Conservation (phyloP, 2,797 vertebrate genomes). For the Sebastes aleutianus region DNA sequence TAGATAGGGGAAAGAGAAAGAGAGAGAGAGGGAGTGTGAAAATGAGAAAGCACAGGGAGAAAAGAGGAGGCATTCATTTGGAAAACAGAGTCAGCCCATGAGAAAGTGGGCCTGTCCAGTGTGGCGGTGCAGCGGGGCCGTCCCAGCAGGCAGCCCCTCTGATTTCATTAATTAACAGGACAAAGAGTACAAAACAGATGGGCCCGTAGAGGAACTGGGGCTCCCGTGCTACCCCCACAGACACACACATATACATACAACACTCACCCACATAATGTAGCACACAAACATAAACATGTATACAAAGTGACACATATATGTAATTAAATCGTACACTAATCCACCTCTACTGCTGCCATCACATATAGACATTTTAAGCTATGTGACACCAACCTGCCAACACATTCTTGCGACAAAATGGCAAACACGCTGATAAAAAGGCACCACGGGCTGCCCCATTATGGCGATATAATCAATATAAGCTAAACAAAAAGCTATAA, state of each 20-base stretch:
- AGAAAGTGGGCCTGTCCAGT: conserved; percentile 78
- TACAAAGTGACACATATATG: conserved; percentile 25
- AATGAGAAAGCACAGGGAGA: conserved; percentile 45
- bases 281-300: conserved; percentile 25
- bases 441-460: conserved; percentile 44
- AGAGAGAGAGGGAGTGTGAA: background rate
- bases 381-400: conserved; percentile 41
- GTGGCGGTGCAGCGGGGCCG: conserved; percentile 66
- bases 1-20: background rate
- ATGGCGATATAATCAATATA: conserved; percentile 65
- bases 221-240: conserved; percentile 68
- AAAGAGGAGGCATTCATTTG: conserved; percentile 70
- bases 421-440: conserved; percentile 41
- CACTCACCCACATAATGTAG: conserved; percentile 32
- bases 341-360: background rate
- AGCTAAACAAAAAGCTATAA: conserved; percentile 60
- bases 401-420: conserved; percentile 51
- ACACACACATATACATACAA: conserved; percentile 18
- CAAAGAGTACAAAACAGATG: conserved; percentile 84
- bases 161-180: conserved; percentile 85
- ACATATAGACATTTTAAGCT: conserved; percentile 8
- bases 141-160: conserved; percentile 82
- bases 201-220: conserved; percentile 74
- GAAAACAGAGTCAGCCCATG: conserved; percentile 74
- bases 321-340: conserved; percentile 1